These are phyloP conservation scores for Hyla sarda DNA, from an alignment of 2,113 vertebrate genomes.

Conservation along the genomic window DNA sequence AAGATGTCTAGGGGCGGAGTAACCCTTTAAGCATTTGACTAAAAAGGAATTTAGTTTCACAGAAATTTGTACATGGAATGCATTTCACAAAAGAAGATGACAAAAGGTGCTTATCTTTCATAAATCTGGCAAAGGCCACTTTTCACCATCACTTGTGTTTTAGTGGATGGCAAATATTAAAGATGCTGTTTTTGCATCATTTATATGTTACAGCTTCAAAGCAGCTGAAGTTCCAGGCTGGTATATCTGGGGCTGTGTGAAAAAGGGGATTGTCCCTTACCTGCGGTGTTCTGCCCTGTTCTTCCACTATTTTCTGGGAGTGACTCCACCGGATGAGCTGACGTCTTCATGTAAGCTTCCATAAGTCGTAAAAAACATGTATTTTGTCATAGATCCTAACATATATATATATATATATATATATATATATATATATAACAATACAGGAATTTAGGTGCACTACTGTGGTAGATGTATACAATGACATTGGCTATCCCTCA, in stretches of 20 bases:
- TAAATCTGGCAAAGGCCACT: background rate
- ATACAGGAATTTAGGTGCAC: too few relatives aligned
- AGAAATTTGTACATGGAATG: too few relatives aligned
- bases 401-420: background rate
- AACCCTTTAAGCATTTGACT: too few relatives aligned
- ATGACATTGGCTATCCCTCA: too few relatives aligned
- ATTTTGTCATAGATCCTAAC: background rate
- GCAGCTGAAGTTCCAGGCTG: slow-evolving; percentile 77
- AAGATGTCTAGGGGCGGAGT: too few relatives aligned
- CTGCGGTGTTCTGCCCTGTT: slow-evolving; percentile 91
- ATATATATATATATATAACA: background rate
- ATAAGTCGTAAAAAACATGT: background rate
- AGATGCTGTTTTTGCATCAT: background rate
- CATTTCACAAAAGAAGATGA: too few relatives aligned
- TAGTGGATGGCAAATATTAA: background rate
- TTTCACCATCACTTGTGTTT: background rate
- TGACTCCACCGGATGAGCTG: slow-evolving; percentile 91
- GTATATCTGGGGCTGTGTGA: slow-evolving; percentile 83
- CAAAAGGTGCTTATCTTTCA: background rate
- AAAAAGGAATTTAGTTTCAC: too few relatives aligned
- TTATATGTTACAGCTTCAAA: slow-evolving; percentile 70
- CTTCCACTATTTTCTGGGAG: slow-evolving; percentile 91
- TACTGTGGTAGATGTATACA: too few relatives aligned
- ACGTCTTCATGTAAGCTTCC: slow-evolving; percentile 55
- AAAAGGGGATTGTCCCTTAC: slow-evolving; percentile 85